phyloP scores from a whole-genome alignment of 2,797 vertebrate genomes.

The Myiotriccus ornatus region DNA sequence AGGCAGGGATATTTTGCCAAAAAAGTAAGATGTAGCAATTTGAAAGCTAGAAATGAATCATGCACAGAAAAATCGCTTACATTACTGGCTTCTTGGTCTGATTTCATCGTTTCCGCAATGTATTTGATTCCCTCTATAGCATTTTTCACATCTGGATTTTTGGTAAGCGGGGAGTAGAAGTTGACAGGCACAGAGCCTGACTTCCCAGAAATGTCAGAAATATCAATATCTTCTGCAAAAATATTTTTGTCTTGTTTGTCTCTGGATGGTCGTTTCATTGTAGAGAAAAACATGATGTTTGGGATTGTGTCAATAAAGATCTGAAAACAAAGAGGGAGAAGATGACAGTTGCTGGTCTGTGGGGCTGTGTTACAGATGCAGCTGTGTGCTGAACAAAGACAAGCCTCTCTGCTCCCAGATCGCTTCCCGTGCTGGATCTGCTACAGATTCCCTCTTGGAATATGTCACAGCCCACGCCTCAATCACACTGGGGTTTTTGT shows the following conservation, averaged over 20 bases:
- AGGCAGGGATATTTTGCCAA: neutral
- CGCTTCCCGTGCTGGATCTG: neutral
- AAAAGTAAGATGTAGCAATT: neutral
- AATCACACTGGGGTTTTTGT: neutral
- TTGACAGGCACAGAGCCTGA: slow-evolving; percentile 77
- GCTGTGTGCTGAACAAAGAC: neutral
- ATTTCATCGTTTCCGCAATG: slow-evolving; percentile 93
- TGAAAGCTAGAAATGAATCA: slow-evolving; percentile 32
- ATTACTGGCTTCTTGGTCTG: slow-evolving; percentile 90
- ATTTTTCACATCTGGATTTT: slow-evolving; percentile 90
- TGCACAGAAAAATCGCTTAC: slow-evolving; percentile 73
- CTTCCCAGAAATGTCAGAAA: slow-evolving; percentile 94
- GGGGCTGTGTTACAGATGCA: neutral
- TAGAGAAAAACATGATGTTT: slow-evolving; percentile 94
- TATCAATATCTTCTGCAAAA: slow-evolving; percentile 88
- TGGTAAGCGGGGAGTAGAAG: slow-evolving; percentile 87
- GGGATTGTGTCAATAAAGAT: slow-evolving; percentile 92
- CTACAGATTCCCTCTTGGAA: neutral
- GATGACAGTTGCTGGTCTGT: neutral
- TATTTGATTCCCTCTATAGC: slow-evolving; percentile 93
- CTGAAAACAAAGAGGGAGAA: slow-evolving; percentile 68
- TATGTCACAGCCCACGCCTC: neutral
- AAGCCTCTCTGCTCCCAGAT: neutral
- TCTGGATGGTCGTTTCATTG: slow-evolving; percentile 90
- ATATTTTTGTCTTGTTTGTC: slow-evolving; percentile 84